These are phyloP conservation scores for Gasterosteus nipponicus DNA, from an alignment of 2,113 vertebrate genomes.

Conservation along the genomic window DNA sequence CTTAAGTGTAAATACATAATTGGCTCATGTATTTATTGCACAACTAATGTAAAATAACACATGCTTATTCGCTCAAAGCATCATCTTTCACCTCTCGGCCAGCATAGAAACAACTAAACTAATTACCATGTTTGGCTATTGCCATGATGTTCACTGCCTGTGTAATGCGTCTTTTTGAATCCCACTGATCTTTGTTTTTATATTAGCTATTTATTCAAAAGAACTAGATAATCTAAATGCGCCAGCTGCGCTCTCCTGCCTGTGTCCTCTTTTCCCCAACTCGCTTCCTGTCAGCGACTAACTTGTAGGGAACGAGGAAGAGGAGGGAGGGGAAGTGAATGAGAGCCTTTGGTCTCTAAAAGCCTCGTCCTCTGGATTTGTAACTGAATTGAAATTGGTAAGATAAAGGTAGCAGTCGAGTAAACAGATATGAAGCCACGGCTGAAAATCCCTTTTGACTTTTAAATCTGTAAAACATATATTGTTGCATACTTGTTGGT, in stretches of 20 bases:
- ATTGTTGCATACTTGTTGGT: background rate
- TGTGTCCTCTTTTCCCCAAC: background rate
- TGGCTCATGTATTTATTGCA: slow-evolving; percentile 5
- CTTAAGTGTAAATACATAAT: background rate
- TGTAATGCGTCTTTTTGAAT: background rate
- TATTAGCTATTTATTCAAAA: background rate
- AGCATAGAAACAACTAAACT: background rate
- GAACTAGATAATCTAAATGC: background rate
- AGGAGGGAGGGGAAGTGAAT: background rate
- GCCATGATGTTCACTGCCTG: too few relatives aligned
- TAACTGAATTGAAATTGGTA: slow-evolving; percentile 1
- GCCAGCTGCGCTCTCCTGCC: slow-evolving; percentile 5
- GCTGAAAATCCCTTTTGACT: background rate
- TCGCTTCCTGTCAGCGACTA: background rate
- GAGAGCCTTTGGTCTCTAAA: background rate
- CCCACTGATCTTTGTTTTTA: background rate
- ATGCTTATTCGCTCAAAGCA: background rate
- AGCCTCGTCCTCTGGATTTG: background rate
- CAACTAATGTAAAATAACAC: background rate
- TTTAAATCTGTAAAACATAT: background rate
- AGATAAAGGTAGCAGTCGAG: background rate
- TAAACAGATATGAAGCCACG: background rate
- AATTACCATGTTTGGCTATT: background rate
- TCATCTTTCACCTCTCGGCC: background rate
- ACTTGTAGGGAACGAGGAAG: background rate